Conservation (phyloP, 1,140 invertebrate species). For the Papilio polyxenes region DNA sequence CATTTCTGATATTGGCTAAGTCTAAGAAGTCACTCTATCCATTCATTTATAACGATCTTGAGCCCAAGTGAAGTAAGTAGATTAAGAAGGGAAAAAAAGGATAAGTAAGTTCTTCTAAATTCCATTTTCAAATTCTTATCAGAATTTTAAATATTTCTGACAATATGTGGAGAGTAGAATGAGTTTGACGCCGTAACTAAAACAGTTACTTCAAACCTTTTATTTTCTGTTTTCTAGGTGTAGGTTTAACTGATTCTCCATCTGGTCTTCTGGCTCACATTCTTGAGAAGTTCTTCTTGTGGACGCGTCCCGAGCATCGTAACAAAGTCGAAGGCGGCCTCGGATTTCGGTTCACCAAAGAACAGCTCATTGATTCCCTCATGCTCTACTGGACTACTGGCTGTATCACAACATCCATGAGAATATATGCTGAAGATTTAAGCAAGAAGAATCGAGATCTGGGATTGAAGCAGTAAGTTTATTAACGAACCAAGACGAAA, state of each 20-base stretch:
- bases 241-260: conserved; percentile 84
- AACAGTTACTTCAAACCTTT: neutral
- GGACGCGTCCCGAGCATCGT: conserved; percentile 83
- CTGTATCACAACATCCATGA: conserved; percentile 87
- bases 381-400: conserved; percentile 93
- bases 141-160: too few relatives aligned
- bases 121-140: too few relatives aligned
- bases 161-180: neutral
- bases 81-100: too few relatives aligned
- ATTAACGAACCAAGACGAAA: neutral
- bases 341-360: conserved; percentile 82
- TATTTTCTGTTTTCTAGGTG: conserved; percentile 61
- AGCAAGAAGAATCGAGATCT: conserved; percentile 66
- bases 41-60: too few relatives aligned
- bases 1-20: too few relatives aligned
- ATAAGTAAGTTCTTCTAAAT: too few relatives aligned
- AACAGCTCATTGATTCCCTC: conserved; percentile 92
- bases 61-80: too few relatives aligned
- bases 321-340: conserved; percentile 87
- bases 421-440: conserved; percentile 88
- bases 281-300: conserved; percentile 92
- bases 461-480: conserved; percentile 70
- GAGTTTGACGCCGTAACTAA: too few relatives aligned
- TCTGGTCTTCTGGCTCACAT: conserved; percentile 90
- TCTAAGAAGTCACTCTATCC: too few relatives aligned